Evolutionary conservation across 2,113 vertebrate genomes (phyloP).

Genomic region (Esox niger): DNA sequence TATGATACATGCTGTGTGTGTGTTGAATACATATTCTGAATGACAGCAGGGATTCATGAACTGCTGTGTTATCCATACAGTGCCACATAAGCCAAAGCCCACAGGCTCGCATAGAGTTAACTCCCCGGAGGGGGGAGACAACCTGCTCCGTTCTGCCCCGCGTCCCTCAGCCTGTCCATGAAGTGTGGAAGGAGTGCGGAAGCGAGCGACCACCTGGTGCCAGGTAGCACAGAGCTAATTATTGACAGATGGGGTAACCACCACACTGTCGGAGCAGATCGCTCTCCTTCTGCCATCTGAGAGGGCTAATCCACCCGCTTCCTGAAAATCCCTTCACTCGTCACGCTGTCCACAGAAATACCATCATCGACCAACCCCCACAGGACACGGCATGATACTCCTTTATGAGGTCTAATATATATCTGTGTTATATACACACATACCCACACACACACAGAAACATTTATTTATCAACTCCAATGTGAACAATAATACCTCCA

Average conservation of each 20-base stretch:
- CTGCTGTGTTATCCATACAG: too few relatives aligned
- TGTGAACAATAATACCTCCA: too few relatives aligned
- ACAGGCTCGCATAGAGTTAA: slow-evolving; percentile 14
- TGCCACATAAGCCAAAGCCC: not conserved
- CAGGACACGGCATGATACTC: slow-evolving; percentile 14
- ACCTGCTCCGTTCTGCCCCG: slow-evolving; percentile 13
- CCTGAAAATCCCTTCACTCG: slow-evolving; percentile 26
- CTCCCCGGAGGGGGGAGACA: slow-evolving; percentile 20
- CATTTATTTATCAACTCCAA: too few relatives aligned
- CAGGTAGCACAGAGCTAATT: slow-evolving; percentile 66
- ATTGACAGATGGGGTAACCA: slow-evolving; percentile 76
- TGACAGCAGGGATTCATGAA: too few relatives aligned
- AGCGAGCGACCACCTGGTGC: slow-evolving; percentile 32
- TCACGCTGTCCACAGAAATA: slow-evolving; percentile 24
- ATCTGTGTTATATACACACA: too few relatives aligned
- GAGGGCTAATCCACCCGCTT: slow-evolving; percentile 53
- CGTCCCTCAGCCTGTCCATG: slow-evolving; percentile 38
- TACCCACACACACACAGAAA: too few relatives aligned
- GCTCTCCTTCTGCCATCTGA: slow-evolving; percentile 66
- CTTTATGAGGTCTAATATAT: slow-evolving; percentile 5
- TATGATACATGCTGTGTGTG: too few relatives aligned
- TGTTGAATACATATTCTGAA: too few relatives aligned
- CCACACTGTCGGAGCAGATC: slow-evolving; percentile 67
- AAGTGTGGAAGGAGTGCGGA: slow-evolving; percentile 30
- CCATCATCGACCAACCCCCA: slow-evolving; percentile 13